Evolutionary conservation across 2,888 invertebrate genomes (phyloP).

Genomic region (Andrena dorsata): DNA sequence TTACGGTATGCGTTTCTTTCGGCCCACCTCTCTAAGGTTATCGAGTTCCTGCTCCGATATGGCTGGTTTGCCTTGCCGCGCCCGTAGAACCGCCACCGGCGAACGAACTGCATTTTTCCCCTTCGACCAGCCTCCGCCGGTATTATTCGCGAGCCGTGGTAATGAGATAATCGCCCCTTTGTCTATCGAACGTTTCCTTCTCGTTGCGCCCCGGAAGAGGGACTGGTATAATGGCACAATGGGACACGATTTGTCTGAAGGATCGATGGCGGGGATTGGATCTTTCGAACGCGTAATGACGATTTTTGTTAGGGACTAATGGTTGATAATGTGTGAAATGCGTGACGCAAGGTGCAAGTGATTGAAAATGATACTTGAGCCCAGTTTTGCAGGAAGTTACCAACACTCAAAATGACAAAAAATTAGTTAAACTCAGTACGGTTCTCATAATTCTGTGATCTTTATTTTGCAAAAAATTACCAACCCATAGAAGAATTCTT

Average conservation of each 20-base stretch:
- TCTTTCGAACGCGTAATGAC: neutral
- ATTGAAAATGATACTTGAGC: no score
- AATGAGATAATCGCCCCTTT: slow-evolving; percentile 68
- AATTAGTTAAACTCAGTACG: no score
- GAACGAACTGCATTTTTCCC: slow-evolving; percentile 59
- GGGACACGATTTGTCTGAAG: neutral
- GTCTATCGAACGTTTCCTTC: slow-evolving; percentile 46
- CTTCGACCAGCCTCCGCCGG: slow-evolving; percentile 1
- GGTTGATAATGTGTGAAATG: no score
- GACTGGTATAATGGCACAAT: neutral
- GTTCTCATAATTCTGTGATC: no score
- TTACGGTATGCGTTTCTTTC: slow-evolving; percentile 71
- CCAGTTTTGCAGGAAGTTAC: no score
- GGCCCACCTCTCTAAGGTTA: slow-evolving; percentile 63
- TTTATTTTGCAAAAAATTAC: no score
- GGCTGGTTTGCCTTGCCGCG: slow-evolving; percentile 77
- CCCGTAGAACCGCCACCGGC: slow-evolving; percentile 55
- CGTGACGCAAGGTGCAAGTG: no score
- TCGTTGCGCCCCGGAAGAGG: slow-evolving; percentile 17
- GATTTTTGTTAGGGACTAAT: no score
- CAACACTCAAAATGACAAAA: no score
- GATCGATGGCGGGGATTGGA: neutral
- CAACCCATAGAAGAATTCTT: no score
- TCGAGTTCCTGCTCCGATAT: slow-evolving; percentile 72
- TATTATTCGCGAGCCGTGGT: slow-evolving; percentile 53